phyloP scores from a whole-genome alignment of 2,888 invertebrate genomes.

The Synanthedon vespiformis region DNA sequence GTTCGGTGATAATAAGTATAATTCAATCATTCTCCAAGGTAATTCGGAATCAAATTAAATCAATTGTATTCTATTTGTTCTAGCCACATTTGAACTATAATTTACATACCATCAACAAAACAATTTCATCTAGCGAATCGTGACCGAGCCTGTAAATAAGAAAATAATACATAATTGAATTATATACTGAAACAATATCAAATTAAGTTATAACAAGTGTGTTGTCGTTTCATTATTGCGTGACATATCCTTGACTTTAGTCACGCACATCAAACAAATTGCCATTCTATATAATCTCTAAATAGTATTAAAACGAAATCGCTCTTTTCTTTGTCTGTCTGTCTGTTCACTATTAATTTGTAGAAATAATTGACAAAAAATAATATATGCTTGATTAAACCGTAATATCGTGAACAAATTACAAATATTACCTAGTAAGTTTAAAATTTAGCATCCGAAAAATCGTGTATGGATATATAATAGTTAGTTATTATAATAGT shows the following conservation, averaged over 20 bases:
- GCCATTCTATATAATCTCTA: background rate
- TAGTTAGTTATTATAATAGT: too few relatives aligned
- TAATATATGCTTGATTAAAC: too few relatives aligned
- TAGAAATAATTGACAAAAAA: too few relatives aligned
- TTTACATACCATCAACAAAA: conserved; percentile 27
- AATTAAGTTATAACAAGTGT: conserved; percentile 18
- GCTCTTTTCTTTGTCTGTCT: too few relatives aligned
- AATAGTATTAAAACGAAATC: too few relatives aligned
- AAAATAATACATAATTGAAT: conserved; percentile 58
- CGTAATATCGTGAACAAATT: too few relatives aligned
- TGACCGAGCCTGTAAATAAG: conserved; percentile 44
- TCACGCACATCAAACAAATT: conserved; percentile 19
- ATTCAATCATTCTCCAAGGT: conserved; percentile 4
- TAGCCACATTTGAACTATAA: conserved; percentile 17
- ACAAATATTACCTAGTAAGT: too few relatives aligned
- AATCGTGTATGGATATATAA: too few relatives aligned
- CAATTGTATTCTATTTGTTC: background rate
- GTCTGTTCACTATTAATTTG: too few relatives aligned
- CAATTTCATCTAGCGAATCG: conserved; percentile 39
- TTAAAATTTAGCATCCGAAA: too few relatives aligned
- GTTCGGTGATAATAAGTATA: conserved; percentile 3
- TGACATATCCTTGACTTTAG: conserved; percentile 43
- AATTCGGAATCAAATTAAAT: background rate
- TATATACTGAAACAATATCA: conserved; percentile 51
- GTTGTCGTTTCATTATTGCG: conserved; percentile 23